These are phyloP conservation scores for Onychomys arenicola DNA, from an alignment of 2,797 vertebrate species.

Conservation along the genomic window DNA sequence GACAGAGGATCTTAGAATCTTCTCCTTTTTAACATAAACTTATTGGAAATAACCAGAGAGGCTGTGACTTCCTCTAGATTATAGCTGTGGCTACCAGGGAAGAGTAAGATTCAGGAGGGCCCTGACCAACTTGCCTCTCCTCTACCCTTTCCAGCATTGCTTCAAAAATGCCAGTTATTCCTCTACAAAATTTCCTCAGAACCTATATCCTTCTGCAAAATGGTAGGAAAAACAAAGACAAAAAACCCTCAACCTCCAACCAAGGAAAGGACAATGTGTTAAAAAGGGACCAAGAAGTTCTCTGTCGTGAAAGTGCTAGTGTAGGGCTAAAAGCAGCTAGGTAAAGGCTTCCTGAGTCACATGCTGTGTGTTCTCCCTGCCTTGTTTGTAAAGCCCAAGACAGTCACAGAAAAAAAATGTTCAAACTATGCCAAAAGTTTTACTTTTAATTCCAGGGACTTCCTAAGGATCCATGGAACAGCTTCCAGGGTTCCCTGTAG, in stretches of 20 bases:
- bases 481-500: neutral
- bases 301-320: constrained; percentile 12
- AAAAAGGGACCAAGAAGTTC: neutral
- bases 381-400: neutral
- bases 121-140: neutral
- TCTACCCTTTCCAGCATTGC: neutral
- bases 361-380: neutral
- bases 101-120: neutral
- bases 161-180: neutral
- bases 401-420: neutral
- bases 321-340: neutral
- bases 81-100: neutral
- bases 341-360: neutral
- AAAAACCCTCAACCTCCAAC: neutral
- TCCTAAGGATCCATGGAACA: too few relatives aligned
- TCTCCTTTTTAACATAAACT: neutral
- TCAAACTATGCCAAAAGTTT: neutral
- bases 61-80: neutral
- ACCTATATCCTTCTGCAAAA: neutral
- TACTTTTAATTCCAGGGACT: neutral
- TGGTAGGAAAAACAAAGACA: neutral
- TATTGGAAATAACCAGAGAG: neutral
- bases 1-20: neutral
- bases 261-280: neutral
- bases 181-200: neutral